Base-by-base conservation (phyloP, 2,888 invertebrate species). In the Dolichomitus sp. region DNA sequence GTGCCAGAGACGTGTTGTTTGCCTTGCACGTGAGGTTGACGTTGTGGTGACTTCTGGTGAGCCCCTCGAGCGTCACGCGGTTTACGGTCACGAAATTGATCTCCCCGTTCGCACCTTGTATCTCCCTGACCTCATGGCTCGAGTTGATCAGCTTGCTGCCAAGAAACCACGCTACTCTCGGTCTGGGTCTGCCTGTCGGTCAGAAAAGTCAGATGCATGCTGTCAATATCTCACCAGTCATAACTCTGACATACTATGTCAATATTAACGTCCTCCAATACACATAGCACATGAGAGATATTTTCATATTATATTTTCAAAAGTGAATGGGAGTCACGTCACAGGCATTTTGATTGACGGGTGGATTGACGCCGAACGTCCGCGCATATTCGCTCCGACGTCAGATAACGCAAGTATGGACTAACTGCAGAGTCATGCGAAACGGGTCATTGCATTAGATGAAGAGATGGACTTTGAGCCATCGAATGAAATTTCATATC, bases 1-100 rank as follows among this genome's bases (percentile, higher is more conserved):
- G 96, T 59, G 97, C 97, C 88, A 98, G 94, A 94, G 97, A 97
- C 87, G 98, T 98, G 93, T 98, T 98, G 89, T 96, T 96, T 40
- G 98, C 98, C 94, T 97, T 97, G 94, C 98, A 98, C 89, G 97
- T 96, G 90, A 98, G 96, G 90, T 97, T 95, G 82, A 97, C 95
- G 94, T 97, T 97, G 89, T 98, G 95, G 94, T 98, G 98, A 94
- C 97, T 97, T 75, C 98, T 94, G 68, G 97, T 97, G 87, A 98
- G 96, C 92, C 96, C 97, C 86, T 97, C 97, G 92, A 97, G 97
- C 86, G 96, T 96, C 88, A 98, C 95, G 89, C 97, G 97, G 95
- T 98, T 98, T 91, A 97, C 96, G 75, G 97, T 97, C 86, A 96
- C 95, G 68, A 96, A 96, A 89, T 97, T 97, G 68, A 94, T 87